Percentiles rank a stretch among this genome's conserved stretches.
These are phyloP conservation scores for Cataglyphis hispanica DNA, from an alignment of 1,140 invertebrate genomes.

Conservation along the genomic window DNA sequence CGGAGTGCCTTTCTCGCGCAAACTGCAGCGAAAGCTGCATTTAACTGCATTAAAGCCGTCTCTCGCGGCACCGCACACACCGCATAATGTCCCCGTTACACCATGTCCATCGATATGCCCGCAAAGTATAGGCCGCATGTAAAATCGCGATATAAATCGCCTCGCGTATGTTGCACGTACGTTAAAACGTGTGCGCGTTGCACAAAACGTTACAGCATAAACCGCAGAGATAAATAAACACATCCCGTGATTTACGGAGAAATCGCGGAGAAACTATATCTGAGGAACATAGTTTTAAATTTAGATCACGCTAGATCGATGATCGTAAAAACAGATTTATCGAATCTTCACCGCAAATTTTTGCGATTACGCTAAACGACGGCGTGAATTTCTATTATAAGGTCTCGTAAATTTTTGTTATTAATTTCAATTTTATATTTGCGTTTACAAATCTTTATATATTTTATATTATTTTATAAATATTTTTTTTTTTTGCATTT, in stretches of 20 bases:
- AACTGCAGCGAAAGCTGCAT: conserved; percentile 20
- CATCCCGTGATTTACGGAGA: conserved; percentile 10
- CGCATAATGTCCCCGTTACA: conserved; percentile 46
- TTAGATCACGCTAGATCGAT: not conserved
- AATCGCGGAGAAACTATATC: not conserved
- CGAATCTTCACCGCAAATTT: not conserved
- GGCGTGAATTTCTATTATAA: not conserved
- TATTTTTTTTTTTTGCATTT: too few species aligned
- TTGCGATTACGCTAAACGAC: not conserved
- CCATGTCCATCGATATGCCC: conserved; percentile 17
- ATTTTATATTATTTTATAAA: too few species aligned
- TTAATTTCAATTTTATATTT: not conserved
- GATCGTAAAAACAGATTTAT: not conserved
- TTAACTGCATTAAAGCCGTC: conserved; percentile 11
- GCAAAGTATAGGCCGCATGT: conserved; percentile 11
- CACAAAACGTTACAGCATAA: conserved; percentile 1
- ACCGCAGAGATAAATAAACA: conserved; percentile 31
- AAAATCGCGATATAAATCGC: conserved; percentile 37
- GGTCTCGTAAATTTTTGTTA: not conserved
- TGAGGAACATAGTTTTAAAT: conserved; percentile 1
- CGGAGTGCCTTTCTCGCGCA: not conserved
- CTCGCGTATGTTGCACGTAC: not conserved
- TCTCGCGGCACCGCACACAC: not conserved
- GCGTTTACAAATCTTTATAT: not conserved
- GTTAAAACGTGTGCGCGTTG: not conserved